Evolutionary conservation across 2,888 invertebrate species (phyloP).

Genomic region (Catocala fraxini): DNA sequence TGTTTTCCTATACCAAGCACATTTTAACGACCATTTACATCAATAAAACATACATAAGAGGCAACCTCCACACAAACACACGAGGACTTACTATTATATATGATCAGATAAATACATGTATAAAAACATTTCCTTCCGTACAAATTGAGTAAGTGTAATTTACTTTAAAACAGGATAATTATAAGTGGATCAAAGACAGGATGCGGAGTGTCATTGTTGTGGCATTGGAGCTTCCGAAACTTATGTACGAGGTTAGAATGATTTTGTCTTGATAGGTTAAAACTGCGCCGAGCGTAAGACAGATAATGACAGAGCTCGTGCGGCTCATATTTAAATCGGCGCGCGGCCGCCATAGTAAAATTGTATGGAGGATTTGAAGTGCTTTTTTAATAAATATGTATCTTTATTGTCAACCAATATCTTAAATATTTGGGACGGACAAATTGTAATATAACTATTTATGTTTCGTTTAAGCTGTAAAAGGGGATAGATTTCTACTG

Average conservation of each 20-base stretch:
- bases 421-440: too few species aligned
- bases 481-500: too few species aligned
- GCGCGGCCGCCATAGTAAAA: too few species aligned
- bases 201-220: slow-evolving; percentile 33
- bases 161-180: slow-evolving; percentile 12
- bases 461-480: too few species aligned
- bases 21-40: neutral
- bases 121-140: slow-evolving; percentile 42
- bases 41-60: slow-evolving; percentile 24
- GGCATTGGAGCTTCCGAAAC: slow-evolving; percentile 32
- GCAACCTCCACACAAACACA: slow-evolving; percentile 36
- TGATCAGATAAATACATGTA: slow-evolving; percentile 30
- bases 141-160: slow-evolving; percentile 8
- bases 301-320: too few species aligned
- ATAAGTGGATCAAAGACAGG: slow-evolving; percentile 26
- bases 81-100: slow-evolving; percentile 22
- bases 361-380: too few species aligned
- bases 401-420: too few species aligned
- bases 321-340: too few species aligned
- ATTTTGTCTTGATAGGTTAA: slow-evolving; percentile 10
- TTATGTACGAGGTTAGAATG: slow-evolving; percentile 24
- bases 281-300: too few species aligned
- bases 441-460: too few species aligned
- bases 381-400: too few species aligned
- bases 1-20: neutral